Conservation (phyloP, 2,797 vertebrate species). For the Hylomyscus alleni region DNA sequence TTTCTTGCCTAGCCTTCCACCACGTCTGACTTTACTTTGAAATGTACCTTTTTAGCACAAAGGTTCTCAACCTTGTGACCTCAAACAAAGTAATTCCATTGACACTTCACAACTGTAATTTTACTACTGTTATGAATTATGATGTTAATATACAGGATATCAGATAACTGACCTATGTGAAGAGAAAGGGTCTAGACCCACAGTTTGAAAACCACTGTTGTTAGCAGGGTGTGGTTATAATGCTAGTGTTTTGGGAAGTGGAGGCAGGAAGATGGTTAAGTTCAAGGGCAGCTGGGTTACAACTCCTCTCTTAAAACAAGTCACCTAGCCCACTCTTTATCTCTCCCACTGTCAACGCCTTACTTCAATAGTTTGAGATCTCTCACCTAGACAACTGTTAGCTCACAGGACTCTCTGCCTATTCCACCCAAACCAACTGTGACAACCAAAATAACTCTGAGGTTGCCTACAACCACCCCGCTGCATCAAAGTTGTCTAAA, state of each 20-base stretch:
- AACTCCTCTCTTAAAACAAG: background rate
- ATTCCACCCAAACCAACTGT: background rate
- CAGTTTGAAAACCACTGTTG: background rate
- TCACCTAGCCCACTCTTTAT: background rate
- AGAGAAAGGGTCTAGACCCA: too few species aligned
- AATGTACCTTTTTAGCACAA: background rate
- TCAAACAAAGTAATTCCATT: background rate
- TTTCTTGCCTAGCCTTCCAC: slow-evolving; percentile 51
- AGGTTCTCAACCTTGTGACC: background rate
- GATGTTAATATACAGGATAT: background rate
- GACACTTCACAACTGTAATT: background rate
- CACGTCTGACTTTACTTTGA: slow-evolving; percentile 33
- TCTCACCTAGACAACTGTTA: background rate
- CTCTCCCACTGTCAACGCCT: background rate
- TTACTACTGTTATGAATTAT: background rate
- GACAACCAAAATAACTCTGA: slow-evolving; percentile 58
- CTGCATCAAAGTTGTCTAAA: background rate
- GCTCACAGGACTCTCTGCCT: background rate
- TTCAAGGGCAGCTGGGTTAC: background rate
- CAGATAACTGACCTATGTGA: background rate
- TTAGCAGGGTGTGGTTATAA: background rate
- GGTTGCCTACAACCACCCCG: background rate
- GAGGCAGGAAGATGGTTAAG: background rate
- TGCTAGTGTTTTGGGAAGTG: background rate
- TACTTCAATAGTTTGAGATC: slow-evolving; percentile 30